Base-by-base conservation (phyloP, 2,797 vertebrate genomes). In the Pseudochromis fuscus region DNA sequence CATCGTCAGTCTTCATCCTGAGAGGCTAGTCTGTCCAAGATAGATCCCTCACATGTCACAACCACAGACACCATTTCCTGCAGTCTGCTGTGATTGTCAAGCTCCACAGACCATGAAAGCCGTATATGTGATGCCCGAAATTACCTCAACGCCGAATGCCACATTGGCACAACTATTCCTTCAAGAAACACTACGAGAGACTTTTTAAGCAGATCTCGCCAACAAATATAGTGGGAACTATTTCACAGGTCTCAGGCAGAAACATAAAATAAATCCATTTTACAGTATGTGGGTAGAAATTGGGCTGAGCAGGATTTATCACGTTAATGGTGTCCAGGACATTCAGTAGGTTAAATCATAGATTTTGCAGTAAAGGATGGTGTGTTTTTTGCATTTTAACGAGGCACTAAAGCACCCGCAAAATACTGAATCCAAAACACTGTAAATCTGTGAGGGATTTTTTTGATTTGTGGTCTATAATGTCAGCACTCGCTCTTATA, bases 71-170 rank as follows among this genome's bases (percentile, higher is more conserved):
- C 80, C 58, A 87, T 88, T 90, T 90, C 79, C 84, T 52, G 37
- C 38, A 82, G 77, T 82, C 80, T 61, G 56, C 80, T 64, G 48
- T 68, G 79, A 80, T 85, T 84, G 87, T 86, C 82, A 84, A 60
- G 86, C 88, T 87, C 72, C 45, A 25, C 16, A 5, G 64, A 81
- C 84, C 80, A 67, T 87, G 83, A 88, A 89, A 85, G 74, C 81
- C n/a, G 25, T 67, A 57, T 67, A 69, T 52, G 82, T 40, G 72
- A 79, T 70, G 78, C 75, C 69, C 75, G 8, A 68, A 90, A 86
- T 88, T 65, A 86, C 82, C 81, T 88, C 80, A 84, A 82, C 38
- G 52, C 28, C 28, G 49, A 75, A 81, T 35, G 50, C 40, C 58
- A 45, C 50, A 51, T 50, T 38, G 24, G 69, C 63, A 28, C 40